Base-by-base conservation (phyloP, 2,113 vertebrate genomes). In the Sprattus sprattus region DNA sequence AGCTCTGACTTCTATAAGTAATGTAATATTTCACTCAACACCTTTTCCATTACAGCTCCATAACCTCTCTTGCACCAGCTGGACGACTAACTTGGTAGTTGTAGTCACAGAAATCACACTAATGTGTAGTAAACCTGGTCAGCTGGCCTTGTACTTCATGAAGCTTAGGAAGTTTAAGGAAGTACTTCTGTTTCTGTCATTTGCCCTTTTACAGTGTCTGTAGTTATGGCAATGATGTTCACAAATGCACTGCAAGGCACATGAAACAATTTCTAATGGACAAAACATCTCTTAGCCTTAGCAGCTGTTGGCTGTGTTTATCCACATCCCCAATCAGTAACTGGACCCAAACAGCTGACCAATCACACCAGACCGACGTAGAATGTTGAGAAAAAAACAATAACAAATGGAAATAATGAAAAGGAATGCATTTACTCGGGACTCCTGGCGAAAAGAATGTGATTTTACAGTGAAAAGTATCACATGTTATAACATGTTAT, bases 401-500 rank as follows among this genome's bases (percentile, higher is more conserved):
- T 4, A 78, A 78, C 4, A 16, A 78, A 39, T 39, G 28, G 11
- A 78, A 78, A 78, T 39, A 78, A 75, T 75, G 32, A 60, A 6
- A 60, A 60, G 54, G 54, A 60, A 78, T 78, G 71, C 71, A 78
- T 32, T 11, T 67, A 32, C 28, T 32, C 28, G 71, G 39, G 71
- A 15, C 71, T 78, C 71, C 71, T 78, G 71, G 39, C 0, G 4
- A 78, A 78, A 16, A 78, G 32, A 78, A 44, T 39, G 25, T 11
- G 15, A 39, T 32, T 78, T 32, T 39, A 78, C 71, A 78, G 71
- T 78, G 71, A 39, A 39, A 84, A 67, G n/a, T n/a, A n/a, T n/a
- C n/a, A n/a, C n/a, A n/a, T n/a, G n/a, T n/a, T 84, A 50, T 85
- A 78, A 84, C 85, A 87, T 71, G 89, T 89, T 85, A 82, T 78